Base-by-base conservation (phyloP, 2,888 invertebrate species). In the Eupithecia inturbata region DNA sequence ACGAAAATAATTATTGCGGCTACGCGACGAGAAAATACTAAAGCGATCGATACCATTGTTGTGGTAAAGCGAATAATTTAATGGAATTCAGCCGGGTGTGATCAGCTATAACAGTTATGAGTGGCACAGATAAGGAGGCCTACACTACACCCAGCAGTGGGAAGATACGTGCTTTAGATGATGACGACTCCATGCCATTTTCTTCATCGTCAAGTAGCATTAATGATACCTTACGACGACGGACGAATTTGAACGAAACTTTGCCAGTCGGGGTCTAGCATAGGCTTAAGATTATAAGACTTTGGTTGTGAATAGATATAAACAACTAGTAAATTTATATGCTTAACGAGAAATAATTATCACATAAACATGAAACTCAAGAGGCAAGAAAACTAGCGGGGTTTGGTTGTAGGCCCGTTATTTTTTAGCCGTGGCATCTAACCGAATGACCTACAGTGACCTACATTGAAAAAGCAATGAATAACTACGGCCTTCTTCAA, bases 381-480 rank as follows among this genome's bases (percentile, higher is more conserved):
- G 33, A 64, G 7, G 12, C 63, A 36, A n/a, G 57, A 12, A 64
- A 64, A 64, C 12, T 7, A 36, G 31, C 19, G 16, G n/a, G n/a
- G 31, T 63, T 63, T 63, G 12, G 39, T 66, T 66, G 26, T 41
- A 66, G 66, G 39, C 63, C 36, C 36, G 36, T 14, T 66, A 39
- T 41, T 36, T 84, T 82, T 75, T 81, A 80, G 81, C 81, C 81
- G 82, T 82, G 83, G 67, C 67, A 82, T 66, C 63, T 33, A 64
- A 22, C 64, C 79, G 81, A 76, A 78, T 86, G 84, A 86, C 88
- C 88, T 83, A 87, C 80, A 85, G 16, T 39, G 66, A 66, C 39
- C 66, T 41, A 66, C 66, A 66, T 87, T 83, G 81, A 76, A 81
- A 78, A 79, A 76, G 64, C 73, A 68, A 71, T 73, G 63, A 69